phyloP scores from a whole-genome alignment of 2,797 vertebrate species.

The Scarus forsteni region DNA sequence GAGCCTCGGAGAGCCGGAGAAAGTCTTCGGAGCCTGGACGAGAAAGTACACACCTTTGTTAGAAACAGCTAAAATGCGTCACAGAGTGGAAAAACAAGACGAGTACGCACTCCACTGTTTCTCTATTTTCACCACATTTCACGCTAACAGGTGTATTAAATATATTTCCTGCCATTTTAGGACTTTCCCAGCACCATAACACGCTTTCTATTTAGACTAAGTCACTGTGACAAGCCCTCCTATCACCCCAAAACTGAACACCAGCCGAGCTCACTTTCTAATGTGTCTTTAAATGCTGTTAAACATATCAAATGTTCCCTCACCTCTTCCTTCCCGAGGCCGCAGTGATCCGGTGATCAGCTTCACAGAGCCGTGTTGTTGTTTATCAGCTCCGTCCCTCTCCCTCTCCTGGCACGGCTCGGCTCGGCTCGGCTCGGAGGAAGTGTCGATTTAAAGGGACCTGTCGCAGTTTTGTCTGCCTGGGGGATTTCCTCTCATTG shows the following conservation, averaged over 20 bases:
- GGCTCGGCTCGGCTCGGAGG: constrained; percentile 42
- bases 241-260: not conserved
- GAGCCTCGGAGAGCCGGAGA: not conserved
- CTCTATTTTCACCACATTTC: not conserved
- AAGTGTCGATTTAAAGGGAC: constrained; percentile 76
- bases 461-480: constrained; percentile 56
- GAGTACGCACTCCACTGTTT: constrained; percentile 39
- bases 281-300: not conserved
- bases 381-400: constrained; percentile 60
- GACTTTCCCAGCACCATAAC: not conserved
- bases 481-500: constrained; percentile 81
- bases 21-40: constrained; percentile 49
- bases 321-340: constrained; percentile 30
- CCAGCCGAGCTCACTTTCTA: not conserved
- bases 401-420: constrained; percentile 27
- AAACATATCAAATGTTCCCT: not conserved
- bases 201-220: not conserved
- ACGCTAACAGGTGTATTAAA: constrained; percentile 45
- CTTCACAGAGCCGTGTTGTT: constrained; percentile 65
- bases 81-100: constrained; percentile 8
- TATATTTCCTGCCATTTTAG: not conserved
- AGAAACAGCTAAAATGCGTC: constrained; percentile 26
- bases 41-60: constrained; percentile 32
- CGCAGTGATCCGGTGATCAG: constrained; percentile 42
- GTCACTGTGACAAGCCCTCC: constrained; percentile 1